Evolutionary conservation across 1,140 invertebrate species (phyloP).

Genomic region (Tetramorium simillimum): DNA sequence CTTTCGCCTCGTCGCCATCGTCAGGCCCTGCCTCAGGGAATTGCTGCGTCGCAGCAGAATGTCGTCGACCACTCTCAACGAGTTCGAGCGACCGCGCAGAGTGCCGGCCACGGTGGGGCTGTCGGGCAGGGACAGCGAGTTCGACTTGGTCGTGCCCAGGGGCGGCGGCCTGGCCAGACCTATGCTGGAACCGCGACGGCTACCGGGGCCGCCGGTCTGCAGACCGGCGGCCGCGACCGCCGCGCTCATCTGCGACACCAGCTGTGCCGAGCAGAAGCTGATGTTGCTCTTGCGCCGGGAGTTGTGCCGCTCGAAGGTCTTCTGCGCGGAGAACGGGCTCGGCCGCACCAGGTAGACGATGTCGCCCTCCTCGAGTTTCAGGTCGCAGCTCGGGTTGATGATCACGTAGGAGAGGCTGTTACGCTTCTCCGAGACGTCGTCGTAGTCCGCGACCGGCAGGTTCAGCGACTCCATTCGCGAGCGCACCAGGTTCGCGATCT

Average conservation of each 20-base stretch:
- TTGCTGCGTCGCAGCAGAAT: constrained; percentile 93
- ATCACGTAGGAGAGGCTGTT: constrained; percentile 98
- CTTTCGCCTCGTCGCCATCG: constrained; percentile 88
- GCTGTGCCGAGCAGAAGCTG: constrained; percentile 92
- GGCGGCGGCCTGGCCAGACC: constrained; percentile 90
- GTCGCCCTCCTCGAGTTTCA: constrained; percentile 98
- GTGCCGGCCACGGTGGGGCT: constrained; percentile 92
- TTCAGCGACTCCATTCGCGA: constrained; percentile 97
- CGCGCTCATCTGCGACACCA: constrained; percentile 88
- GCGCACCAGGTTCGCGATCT: constrained; percentile 97
- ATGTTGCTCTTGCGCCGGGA: constrained; percentile 96
- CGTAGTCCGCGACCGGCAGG: constrained; percentile 95
- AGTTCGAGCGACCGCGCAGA: constrained; percentile 93
- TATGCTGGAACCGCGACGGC: constrained; percentile 87
- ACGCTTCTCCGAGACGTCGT: constrained; percentile 96
- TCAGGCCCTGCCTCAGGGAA: constrained; percentile 92
- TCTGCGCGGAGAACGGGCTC: constrained; percentile 96
- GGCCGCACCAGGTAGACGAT: constrained; percentile 97
- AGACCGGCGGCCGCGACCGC: constrained; percentile 84
- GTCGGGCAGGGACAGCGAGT: constrained; percentile 94
- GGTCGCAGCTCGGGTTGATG: constrained; percentile 99
- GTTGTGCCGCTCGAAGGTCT: constrained; percentile 96
- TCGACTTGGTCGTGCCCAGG: constrained; percentile 93
- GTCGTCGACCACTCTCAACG: constrained; percentile 93
- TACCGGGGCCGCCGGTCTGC: constrained; percentile 86